These are phyloP conservation scores for Sciurus vulgaris DNA, from an alignment of 2,797 vertebrate species.

Conservation along the genomic window DNA sequence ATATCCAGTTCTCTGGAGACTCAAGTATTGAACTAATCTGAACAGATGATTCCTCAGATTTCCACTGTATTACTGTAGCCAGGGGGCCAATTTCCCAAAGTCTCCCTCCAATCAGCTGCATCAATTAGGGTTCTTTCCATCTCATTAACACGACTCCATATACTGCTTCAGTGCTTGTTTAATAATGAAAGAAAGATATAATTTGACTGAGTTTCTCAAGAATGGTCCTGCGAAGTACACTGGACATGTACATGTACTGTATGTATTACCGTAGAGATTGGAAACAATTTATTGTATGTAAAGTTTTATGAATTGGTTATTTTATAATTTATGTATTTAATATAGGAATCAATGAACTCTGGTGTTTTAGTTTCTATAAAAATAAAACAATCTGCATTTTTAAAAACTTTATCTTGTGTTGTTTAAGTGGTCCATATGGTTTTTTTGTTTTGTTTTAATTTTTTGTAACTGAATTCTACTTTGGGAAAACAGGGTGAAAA, in stretches of 20 bases:
- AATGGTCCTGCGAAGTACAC: constrained; percentile 85
- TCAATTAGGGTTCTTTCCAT: constrained; percentile 67
- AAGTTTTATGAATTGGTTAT: constrained; percentile 91
- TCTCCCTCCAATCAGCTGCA: constrained; percentile 50
- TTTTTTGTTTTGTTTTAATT: background rate
- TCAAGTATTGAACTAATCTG: background rate
- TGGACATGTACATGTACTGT: constrained; percentile 87
- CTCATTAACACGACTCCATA: constrained; percentile 82
- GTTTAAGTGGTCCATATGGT: background rate
- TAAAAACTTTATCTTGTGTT: constrained; percentile 59
- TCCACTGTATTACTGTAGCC: constrained; percentile 18
- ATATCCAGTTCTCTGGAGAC: background rate
- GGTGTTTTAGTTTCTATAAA: constrained; percentile 91
- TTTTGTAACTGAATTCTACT: background rate
- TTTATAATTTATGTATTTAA: constrained; percentile 92
- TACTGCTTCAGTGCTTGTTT: constrained; percentile 83
- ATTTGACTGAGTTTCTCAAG: constrained; percentile 78
- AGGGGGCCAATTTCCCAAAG: constrained; percentile 22
- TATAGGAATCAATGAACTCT: constrained; percentile 90
- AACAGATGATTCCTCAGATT: background rate
- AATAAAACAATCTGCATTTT: constrained; percentile 89
- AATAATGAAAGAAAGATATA: constrained; percentile 81
- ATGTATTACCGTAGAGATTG: constrained; percentile 88
- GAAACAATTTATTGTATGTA: constrained; percentile 90
- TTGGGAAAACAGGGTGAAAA: too few relatives aligned